Percentiles rank a stretch among this genome's conserved stretches.
phyloP scores from a whole-genome alignment of 1,140 invertebrate species.

The Drosophila ogumai region DNA sequence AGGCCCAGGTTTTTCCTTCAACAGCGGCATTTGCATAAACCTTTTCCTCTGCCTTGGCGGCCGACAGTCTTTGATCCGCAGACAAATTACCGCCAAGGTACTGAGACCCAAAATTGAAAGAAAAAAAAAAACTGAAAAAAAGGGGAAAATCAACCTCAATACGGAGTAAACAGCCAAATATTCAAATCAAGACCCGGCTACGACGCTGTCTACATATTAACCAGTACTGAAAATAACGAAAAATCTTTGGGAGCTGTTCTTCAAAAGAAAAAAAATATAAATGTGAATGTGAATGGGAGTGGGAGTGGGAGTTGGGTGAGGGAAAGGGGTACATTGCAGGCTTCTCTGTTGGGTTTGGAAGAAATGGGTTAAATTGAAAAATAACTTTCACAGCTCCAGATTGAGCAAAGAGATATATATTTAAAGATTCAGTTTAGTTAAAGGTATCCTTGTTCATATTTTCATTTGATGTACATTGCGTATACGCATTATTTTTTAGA shows the following conservation, averaged over 20 bases:
- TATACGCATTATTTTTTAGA: background rate
- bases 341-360: background rate
- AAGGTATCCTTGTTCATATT: no score
- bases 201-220: slow-evolving; percentile 70
- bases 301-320: background rate
- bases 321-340: slow-evolving; percentile 6
- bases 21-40: slow-evolving; percentile 60
- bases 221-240: slow-evolving; percentile 11
- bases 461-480: background rate
- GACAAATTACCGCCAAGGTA: slow-evolving; percentile 60
- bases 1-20: slow-evolving; percentile 18
- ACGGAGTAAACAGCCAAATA: slow-evolving; percentile 27
- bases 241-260: slow-evolving; percentile 17
- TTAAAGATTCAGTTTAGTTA: background rate
- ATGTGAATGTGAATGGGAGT: background rate
- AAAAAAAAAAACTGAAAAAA: slow-evolving; percentile 10
- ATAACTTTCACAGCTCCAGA: slow-evolving; percentile 15
- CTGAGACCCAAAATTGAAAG: slow-evolving; percentile 2
- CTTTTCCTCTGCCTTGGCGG: slow-evolving; percentile 41
- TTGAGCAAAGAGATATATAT: background rate
- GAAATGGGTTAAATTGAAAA: slow-evolving; percentile 14
- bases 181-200: slow-evolving; percentile 33
- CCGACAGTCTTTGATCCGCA: slow-evolving; percentile 63
- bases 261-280: slow-evolving; percentile 21
- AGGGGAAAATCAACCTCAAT: slow-evolving; percentile 37